These are phyloP conservation scores for Peromyscus nudipes DNA, from an alignment of 2,797 vertebrate genomes.

Conservation along the genomic window DNA sequence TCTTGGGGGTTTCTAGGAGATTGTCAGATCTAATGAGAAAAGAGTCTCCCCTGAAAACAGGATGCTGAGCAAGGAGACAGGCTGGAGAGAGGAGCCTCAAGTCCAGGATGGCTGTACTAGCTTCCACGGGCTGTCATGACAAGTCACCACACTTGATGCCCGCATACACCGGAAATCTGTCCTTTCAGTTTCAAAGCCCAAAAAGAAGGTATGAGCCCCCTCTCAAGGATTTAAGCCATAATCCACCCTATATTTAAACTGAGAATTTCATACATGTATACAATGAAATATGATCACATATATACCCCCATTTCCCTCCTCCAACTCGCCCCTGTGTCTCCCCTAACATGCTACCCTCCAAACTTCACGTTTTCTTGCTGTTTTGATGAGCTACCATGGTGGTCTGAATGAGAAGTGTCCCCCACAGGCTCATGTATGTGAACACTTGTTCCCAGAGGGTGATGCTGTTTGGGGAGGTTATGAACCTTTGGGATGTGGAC, in stretches of 20 bases:
- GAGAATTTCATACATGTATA: background rate
- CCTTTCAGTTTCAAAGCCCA: slow-evolving; percentile 6
- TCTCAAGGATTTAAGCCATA: background rate
- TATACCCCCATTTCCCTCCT: background rate
- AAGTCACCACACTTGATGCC: background rate
- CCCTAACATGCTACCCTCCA: background rate
- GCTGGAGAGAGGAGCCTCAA: background rate
- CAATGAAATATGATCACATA: background rate
- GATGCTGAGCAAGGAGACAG: background rate
- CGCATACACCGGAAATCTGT: background rate
- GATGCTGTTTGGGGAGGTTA: background rate
- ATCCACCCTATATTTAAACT: background rate
- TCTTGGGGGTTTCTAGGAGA: background rate
- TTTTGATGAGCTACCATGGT: background rate
- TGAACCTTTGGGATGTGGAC: background rate
- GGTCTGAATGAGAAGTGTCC: background rate
- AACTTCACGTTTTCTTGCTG: background rate
- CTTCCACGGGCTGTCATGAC: background rate
- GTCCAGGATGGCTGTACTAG: background rate
- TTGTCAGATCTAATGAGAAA: slow-evolving; percentile 37
- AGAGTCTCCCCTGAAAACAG: background rate
- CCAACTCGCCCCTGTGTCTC: background rate
- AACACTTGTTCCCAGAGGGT: background rate
- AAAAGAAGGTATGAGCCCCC: slow-evolving; percentile 2
- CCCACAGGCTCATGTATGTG: background rate